Conservation (phyloP, 1,140 invertebrate species). For the Scylla paramamosain region DNA sequence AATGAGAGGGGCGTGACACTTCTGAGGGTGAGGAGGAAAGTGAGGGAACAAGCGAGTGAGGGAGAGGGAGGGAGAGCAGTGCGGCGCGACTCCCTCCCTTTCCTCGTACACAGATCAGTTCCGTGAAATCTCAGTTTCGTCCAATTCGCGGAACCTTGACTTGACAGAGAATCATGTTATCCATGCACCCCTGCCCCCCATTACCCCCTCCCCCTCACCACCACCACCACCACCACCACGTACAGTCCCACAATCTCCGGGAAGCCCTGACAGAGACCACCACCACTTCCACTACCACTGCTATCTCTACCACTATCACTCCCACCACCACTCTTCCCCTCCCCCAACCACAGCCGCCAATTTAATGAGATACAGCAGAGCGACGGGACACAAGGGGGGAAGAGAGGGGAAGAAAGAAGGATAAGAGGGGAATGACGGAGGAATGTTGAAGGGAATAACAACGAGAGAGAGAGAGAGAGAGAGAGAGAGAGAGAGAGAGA, state of each 20-base stretch:
- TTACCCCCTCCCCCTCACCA: not conserved
- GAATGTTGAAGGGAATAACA: not conserved
- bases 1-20: not conserved
- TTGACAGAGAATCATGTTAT: not conserved
- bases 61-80: not conserved
- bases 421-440: not conserved
- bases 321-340: not conserved
- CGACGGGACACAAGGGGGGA: not conserved
- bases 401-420: not conserved
- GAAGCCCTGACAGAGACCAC: not conserved
- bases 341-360: not conserved
- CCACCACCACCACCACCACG: slow-evolving; percentile 28
- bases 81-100: too few species aligned
- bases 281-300: not conserved
- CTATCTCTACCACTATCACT: not conserved
- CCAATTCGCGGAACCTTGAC: not conserved
- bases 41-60: slow-evolving; percentile 27
- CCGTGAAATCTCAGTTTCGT: not conserved
- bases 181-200: not conserved
- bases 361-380: not conserved
- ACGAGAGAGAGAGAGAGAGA: slow-evolving; percentile 24
- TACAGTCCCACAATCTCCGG: not conserved
- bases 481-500: slow-evolving; percentile 34
- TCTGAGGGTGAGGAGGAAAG: not conserved
- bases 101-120: not conserved